Conservation (phyloP, 30 jellyfish, hydroid and myxozoan species). For the Cassiopea andromeda region DNA sequence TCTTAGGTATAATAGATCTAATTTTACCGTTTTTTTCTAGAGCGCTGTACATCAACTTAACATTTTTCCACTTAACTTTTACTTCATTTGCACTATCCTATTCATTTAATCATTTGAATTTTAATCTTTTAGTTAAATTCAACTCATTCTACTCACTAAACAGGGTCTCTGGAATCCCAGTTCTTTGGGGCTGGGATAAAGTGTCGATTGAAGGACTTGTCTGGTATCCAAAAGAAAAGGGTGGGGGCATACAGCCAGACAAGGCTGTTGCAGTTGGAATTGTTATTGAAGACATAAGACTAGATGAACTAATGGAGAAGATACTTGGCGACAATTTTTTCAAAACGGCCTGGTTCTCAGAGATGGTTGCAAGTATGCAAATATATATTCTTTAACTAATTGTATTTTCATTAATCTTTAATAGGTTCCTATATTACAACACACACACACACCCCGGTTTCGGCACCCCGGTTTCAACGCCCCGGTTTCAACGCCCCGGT, state of each 20-base stretch:
- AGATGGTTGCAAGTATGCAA: constrained; percentile 53
- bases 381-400: neutral
- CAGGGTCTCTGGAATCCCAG: constrained; percentile 73
- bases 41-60: no score
- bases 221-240: constrained; percentile 39
- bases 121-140: no score
- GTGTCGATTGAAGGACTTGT: constrained; percentile 56
- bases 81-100: no score
- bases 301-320: constrained; percentile 40
- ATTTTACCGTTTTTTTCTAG: neutral
- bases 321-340: constrained; percentile 34
- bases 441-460: no score
- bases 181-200: constrained; percentile 70
- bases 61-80: no score
- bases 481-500: no score
- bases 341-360: constrained; percentile 71
- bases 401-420: no score
- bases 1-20: constrained; percentile 15
- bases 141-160: neutral
- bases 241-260: constrained; percentile 1
- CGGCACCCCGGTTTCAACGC: no score
- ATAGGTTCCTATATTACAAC: no score
- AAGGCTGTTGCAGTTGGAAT: constrained; percentile 70
- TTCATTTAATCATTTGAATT: no score
- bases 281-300: constrained; percentile 39